A percentile compares a stretch with the other conserved stretches of the same genome.
Conservation (phyloP, 2,888 invertebrate genomes). For the Drosophila greeni region DNA sequence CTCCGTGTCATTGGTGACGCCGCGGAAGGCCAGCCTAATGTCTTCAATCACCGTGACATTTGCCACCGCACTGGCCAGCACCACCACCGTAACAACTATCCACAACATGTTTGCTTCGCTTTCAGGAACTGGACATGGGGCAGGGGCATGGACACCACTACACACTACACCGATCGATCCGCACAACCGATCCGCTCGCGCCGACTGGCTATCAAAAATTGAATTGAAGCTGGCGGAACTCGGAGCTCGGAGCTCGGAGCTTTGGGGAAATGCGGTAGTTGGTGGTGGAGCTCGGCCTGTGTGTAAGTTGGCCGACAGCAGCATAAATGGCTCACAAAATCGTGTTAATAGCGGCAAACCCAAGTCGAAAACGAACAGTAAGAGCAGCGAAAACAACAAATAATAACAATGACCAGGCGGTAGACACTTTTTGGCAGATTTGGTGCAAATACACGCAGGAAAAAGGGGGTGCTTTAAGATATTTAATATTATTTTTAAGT, state of each 20-base stretch:
- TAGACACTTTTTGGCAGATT: slow-evolving; percentile 42
- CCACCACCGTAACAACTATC: slow-evolving; percentile 9
- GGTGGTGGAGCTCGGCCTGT: slow-evolving; percentile 22
- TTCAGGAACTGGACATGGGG: slow-evolving; percentile 33
- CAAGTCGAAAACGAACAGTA: slow-evolving; percentile 30
- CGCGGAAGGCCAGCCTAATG: slow-evolving; percentile 70
- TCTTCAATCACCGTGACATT: slow-evolving; percentile 59
- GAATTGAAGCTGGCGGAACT: slow-evolving; percentile 62
- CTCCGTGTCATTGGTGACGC: slow-evolving; percentile 67
- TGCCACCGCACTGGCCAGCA: slow-evolving; percentile 7
- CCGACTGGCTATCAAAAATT: slow-evolving; percentile 62
- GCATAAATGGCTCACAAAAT: slow-evolving; percentile 61
- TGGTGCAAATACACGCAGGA: slow-evolving; percentile 43
- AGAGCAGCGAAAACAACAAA: slow-evolving; percentile 27
- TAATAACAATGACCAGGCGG: slow-evolving; percentile 51
- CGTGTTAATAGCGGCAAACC: slow-evolving; percentile 63
- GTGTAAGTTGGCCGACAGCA: slow-evolving; percentile 16
- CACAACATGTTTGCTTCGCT: slow-evolving; percentile 36
- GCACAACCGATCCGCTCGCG: slow-evolving; percentile 49
- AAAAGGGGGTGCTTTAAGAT: slow-evolving; percentile 2
- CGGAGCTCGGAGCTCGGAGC: slow-evolving; percentile 4
- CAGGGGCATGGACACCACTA: slow-evolving; percentile 12
- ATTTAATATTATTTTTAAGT: background rate
- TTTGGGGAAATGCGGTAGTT: slow-evolving; percentile 68
- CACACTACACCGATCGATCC: slow-evolving; percentile 9